phyloP scores from a whole-genome alignment of 1,140 invertebrate species.

The Venturia canescens region DNA sequence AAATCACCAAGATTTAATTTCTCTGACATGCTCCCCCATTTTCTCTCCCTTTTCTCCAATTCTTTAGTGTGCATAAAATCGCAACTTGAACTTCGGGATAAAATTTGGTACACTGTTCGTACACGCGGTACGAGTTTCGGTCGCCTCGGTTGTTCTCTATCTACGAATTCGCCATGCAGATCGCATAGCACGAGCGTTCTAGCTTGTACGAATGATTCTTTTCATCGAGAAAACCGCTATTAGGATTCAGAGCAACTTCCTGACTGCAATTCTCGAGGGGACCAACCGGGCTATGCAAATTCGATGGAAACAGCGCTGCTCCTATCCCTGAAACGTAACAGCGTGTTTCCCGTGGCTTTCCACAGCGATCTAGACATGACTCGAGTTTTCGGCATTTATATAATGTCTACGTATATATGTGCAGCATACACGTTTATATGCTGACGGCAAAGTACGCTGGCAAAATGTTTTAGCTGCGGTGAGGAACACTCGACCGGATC shows the following conservation, averaged over 20 bases:
- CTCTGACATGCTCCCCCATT: too few species aligned
- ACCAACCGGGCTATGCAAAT: constrained; percentile 67
- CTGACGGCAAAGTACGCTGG: neutral
- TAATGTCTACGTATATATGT: neutral
- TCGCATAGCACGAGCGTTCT: constrained; percentile 33
- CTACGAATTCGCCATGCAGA: constrained; percentile 35
- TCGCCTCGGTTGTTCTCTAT: neutral
- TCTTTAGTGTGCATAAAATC: neutral
- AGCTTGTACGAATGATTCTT: constrained; percentile 53
- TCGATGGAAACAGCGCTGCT: constrained; percentile 58
- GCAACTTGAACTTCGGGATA: neutral
- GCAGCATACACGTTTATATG: neutral
- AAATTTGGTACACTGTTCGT: neutral
- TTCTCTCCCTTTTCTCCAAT: too few species aligned
- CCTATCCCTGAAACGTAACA: constrained; percentile 39
- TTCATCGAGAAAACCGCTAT: constrained; percentile 58
- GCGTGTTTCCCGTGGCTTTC: constrained; percentile 45
- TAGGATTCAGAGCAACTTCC: constrained; percentile 64
- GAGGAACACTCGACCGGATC: neutral
- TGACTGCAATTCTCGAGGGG: constrained; percentile 61
- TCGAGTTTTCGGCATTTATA: constrained; percentile 6
- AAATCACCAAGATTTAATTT: too few species aligned
- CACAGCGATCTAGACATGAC: constrained; percentile 26
- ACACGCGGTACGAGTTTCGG: neutral
- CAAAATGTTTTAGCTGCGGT: neutral